A percentile compares a stretch with the other conserved stretches of the same genome.
These are phyloP conservation scores for Aphaenogaster ashmeadi DNA, from an alignment of 1,140 invertebrate genomes.

Conservation along the genomic window DNA sequence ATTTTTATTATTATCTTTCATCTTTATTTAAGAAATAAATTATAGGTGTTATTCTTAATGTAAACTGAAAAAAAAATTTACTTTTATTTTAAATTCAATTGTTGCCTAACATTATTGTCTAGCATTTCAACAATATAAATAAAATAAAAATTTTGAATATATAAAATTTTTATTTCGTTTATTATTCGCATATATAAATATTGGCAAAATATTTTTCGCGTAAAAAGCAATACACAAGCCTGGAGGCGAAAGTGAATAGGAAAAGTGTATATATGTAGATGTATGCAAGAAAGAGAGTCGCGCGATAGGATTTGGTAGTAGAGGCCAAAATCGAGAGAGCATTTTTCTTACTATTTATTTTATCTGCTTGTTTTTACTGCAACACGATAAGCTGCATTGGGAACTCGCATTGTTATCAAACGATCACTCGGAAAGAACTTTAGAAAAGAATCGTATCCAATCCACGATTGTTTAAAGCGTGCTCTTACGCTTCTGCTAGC, in stretches of 20 bases:
- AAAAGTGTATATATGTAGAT: slow-evolving; percentile 21
- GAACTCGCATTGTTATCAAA: slow-evolving; percentile 9
- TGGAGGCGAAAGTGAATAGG: neutral
- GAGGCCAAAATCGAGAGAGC: slow-evolving; percentile 1
- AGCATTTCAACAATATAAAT: neutral
- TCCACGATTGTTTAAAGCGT: slow-evolving; percentile 26
- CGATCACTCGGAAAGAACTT: slow-evolving; percentile 27
- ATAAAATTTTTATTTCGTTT: slow-evolving; percentile 10
- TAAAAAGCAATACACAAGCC: neutral
- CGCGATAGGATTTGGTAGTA: slow-evolving; percentile 37
- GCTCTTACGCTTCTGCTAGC: neutral
- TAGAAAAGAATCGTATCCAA: slow-evolving; percentile 20
- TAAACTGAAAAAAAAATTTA: neutral
- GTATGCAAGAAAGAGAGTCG: neutral
- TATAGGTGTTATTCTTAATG: too few species aligned
- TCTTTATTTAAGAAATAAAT: neutral
- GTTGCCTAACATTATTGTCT: too few species aligned
- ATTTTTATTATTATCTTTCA: neutral
- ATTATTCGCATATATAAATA: slow-evolving; percentile 35
- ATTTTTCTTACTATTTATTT: slow-evolving; percentile 52
- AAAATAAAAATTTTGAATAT: neutral
- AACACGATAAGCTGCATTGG: slow-evolving; percentile 33
- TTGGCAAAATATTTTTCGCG: neutral
- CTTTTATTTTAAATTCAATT: neutral
- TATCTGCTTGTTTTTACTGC: slow-evolving; percentile 28